Evolutionary conservation across 2,888 invertebrate species (phyloP).

Genomic region (Epinotia nisella): DNA sequence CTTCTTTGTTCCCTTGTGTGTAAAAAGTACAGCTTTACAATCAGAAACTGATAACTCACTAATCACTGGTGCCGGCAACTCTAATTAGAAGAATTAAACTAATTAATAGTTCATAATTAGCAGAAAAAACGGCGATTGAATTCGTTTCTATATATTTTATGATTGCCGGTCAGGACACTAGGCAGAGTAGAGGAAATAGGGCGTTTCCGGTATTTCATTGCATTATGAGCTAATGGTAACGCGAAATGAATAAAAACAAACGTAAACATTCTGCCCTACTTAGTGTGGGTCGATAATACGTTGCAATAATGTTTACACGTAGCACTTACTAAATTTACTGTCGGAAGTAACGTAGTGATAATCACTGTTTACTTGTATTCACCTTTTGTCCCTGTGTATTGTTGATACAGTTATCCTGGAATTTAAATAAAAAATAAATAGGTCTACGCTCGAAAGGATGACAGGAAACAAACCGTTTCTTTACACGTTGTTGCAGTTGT

Average conservation of each 20-base stretch:
- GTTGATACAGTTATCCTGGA: conserved; percentile 26
- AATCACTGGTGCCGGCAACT: not conserved
- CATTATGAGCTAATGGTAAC: conserved; percentile 31
- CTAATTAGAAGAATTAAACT: conserved; percentile 17
- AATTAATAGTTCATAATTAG: conserved; percentile 22
- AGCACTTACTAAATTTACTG: not conserved
- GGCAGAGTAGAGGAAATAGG: conserved; percentile 11
- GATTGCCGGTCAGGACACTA: not conserved
- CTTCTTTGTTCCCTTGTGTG: not conserved
- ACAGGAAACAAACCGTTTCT: conserved; percentile 36
- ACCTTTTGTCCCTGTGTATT: conserved; percentile 35
- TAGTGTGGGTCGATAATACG: conserved; percentile 43
- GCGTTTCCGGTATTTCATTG: conserved; percentile 26
- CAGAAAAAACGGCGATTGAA: not conserved
- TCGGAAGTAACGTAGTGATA: not conserved
- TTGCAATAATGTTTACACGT: conserved; percentile 31
- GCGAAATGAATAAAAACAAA: conserved; percentile 35
- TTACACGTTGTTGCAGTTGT: conserved; percentile 13
- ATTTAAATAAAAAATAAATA: conserved; percentile 35
- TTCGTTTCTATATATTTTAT: not conserved
- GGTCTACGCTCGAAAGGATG: conserved; percentile 17
- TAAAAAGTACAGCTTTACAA: not conserved
- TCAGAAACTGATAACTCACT: not conserved
- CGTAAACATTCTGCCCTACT: conserved; percentile 37
- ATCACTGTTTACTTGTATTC: conserved; percentile 29